phyloP scores from a whole-genome alignment of 1,140 invertebrate genomes.

The Gerris buenoi region DNA sequence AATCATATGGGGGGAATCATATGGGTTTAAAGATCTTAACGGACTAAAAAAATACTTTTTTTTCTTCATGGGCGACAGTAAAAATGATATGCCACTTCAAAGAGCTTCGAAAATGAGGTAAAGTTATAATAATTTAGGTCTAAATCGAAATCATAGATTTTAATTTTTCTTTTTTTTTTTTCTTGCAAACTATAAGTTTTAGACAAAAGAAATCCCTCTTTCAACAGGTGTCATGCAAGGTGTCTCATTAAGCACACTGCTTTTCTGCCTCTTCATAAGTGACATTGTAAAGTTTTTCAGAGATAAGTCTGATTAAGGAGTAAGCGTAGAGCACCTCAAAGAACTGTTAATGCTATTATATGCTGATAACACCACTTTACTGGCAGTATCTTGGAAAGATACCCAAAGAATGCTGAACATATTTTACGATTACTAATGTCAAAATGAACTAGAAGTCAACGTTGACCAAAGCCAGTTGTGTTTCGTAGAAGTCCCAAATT shows the following conservation, averaged over 20 bases:
- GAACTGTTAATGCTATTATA: not conserved
- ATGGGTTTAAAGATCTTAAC: too few species aligned
- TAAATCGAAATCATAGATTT: too few species aligned
- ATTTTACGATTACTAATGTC: not conserved
- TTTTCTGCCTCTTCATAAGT: not conserved
- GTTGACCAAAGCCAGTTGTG: not conserved
- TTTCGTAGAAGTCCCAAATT: not conserved
- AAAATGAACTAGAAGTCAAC: not conserved
- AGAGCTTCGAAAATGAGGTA: too few species aligned
- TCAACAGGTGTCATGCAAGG: not conserved
- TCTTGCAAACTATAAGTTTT: too few species aligned
- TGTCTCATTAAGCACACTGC: not conserved
- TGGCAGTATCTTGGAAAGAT: not conserved
- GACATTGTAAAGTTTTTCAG: not conserved
- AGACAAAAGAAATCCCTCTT: too few species aligned
- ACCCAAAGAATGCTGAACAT: not conserved
- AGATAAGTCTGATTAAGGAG: not conserved
- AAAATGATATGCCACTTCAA: too few species aligned
- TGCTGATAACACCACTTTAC: too few species aligned
- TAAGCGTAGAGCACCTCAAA: not conserved
- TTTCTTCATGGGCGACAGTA: too few species aligned
- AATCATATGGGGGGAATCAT: too few species aligned
- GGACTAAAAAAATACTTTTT: too few species aligned
- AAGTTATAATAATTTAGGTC: too few species aligned
- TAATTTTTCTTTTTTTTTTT: too few species aligned